Conservation (phyloP, 2,888 invertebrate genomes). For the Drosophila multiciliata region DNA sequence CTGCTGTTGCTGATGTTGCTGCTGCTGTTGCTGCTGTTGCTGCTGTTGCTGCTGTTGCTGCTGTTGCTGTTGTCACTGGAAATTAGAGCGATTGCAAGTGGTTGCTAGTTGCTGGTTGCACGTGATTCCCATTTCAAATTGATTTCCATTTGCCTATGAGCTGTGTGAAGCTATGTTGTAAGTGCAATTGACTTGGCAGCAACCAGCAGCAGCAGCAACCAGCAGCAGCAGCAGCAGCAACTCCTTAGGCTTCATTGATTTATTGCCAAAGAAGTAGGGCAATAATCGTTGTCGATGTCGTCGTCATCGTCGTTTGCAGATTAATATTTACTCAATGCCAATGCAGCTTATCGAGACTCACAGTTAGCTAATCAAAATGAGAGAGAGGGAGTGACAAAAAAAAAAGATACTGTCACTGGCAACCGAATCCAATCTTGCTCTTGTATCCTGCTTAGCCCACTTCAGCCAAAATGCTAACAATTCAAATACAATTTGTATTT, state of each 20-base stretch:
- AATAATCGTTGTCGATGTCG: slow-evolving; percentile 28
- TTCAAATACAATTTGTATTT: slow-evolving; percentile 76
- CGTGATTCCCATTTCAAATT: slow-evolving; percentile 60
- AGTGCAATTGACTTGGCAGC: slow-evolving; percentile 58
- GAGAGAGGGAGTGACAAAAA: neutral
- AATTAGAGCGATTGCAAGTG: slow-evolving; percentile 18
- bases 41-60: neutral
- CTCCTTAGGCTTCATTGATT: slow-evolving; percentile 3
- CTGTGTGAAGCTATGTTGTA: slow-evolving; percentile 32
- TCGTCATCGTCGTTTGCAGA: slow-evolving; percentile 27
- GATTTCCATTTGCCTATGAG: slow-evolving; percentile 49
- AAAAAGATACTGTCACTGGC: slow-evolving; percentile 9
- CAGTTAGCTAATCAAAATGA: slow-evolving; percentile 25
- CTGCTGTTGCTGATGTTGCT: neutral
- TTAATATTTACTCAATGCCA: slow-evolving; percentile 56
- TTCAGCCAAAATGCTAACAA: slow-evolving; percentile 52
- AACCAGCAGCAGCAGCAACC: neutral
- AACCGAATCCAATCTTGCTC: neutral
- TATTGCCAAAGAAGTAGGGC: slow-evolving; percentile 30
- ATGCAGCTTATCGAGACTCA: slow-evolving; percentile 48
- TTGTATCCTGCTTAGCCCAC: slow-evolving; percentile 2
- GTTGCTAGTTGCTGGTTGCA: slow-evolving; percentile 19
- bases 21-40: slow-evolving; percentile 1
- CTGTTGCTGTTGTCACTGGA: neutral
- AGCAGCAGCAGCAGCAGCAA: neutral